phyloP scores from a whole-genome alignment of 2,888 invertebrate species.

The Drosophila sordidula region DNA sequence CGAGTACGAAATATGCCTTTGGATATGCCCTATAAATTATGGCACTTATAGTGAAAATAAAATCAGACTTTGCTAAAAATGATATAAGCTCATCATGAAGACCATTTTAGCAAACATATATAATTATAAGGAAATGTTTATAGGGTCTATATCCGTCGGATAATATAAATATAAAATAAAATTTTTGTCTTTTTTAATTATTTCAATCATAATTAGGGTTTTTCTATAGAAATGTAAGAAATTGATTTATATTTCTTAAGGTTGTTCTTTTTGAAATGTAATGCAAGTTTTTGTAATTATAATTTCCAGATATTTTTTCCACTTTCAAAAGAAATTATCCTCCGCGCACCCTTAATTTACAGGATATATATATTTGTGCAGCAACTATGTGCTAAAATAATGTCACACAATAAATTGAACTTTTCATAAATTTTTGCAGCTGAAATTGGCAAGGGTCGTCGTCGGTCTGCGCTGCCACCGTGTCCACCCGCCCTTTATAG shows the following conservation, averaged over 20 bases:
- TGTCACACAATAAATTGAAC: slow-evolving; percentile 77
- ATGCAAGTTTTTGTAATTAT: too few relatives aligned
- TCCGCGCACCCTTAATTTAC: background rate
- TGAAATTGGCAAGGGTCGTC: slow-evolving; percentile 69
- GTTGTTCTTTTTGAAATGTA: too few relatives aligned
- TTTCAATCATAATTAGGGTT: too few relatives aligned
- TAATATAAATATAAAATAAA: too few relatives aligned
- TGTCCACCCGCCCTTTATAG: slow-evolving; percentile 15
- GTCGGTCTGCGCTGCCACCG: slow-evolving; percentile 4
- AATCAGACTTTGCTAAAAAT: background rate
- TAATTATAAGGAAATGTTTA: too few relatives aligned
- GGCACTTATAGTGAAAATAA: background rate
- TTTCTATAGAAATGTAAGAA: too few relatives aligned
- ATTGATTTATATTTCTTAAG: too few relatives aligned
- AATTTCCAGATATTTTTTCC: background rate
- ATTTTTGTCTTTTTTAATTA: too few relatives aligned
- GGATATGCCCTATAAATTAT: background rate
- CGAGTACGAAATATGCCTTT: background rate
- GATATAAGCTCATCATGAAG: too few relatives aligned
- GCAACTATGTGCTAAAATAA: slow-evolving; percentile 71
- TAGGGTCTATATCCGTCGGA: too few relatives aligned
- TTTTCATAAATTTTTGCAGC: slow-evolving; percentile 78
- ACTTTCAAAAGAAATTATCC: background rate
- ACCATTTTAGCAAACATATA: too few relatives aligned
- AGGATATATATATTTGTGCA: slow-evolving; percentile 21